Evolutionary conservation across 2,888 invertebrate species (phyloP).

Genomic region (Limnephilus lunatus): DNA sequence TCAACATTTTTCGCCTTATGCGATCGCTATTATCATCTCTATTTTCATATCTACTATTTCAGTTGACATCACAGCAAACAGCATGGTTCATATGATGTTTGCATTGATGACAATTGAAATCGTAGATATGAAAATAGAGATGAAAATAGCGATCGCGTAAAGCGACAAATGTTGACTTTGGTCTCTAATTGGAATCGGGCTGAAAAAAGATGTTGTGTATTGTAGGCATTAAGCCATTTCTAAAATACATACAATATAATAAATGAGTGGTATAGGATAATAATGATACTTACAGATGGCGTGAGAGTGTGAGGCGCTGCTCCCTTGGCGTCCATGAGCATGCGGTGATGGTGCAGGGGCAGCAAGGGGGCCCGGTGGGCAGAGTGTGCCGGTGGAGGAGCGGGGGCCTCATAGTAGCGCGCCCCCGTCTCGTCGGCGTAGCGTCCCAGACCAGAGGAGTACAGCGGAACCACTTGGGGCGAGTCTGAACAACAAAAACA

Average conservation of each 20-base stretch:
- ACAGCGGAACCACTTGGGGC: slow-evolving; percentile 83
- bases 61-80: too few species aligned
- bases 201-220: too few species aligned
- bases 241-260: background rate
- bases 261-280: background rate
- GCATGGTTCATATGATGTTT: too few species aligned
- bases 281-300: slow-evolving; percentile 31
- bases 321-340: slow-evolving; percentile 54
- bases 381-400: slow-evolving; percentile 71
- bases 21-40: too few species aligned
- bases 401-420: slow-evolving; percentile 78
- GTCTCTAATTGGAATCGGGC: too few species aligned
- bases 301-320: slow-evolving; percentile 29
- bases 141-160: too few species aligned
- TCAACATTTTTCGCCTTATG: too few species aligned
- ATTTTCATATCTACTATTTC: too few species aligned
- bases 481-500: slow-evolving; percentile 74
- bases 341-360: slow-evolving; percentile 52
- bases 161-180: too few species aligned
- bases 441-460: slow-evolving; percentile 75
- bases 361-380: slow-evolving; percentile 40
- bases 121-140: too few species aligned
- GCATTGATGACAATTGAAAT: too few species aligned
- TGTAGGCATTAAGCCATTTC: too few species aligned
- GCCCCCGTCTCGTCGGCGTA: slow-evolving; percentile 74